Percentiles rank a stretch among this genome's conserved stretches.
These are phyloP conservation scores for Aphaenogaster floridana DNA, from an alignment of 1,140 invertebrate species.

Conservation along the genomic window DNA sequence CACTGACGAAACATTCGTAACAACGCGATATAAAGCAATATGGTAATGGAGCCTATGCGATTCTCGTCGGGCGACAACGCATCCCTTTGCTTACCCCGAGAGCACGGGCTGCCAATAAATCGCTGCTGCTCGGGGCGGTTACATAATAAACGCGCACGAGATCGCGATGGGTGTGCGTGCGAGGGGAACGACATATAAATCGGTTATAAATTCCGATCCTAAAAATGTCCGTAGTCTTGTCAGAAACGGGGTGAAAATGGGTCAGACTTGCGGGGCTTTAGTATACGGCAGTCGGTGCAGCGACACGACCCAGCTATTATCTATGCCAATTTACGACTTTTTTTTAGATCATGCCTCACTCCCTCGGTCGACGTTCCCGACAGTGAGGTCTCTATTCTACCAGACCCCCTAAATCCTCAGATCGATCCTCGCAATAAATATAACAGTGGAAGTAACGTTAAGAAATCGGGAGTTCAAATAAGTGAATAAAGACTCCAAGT, in stretches of 20 bases:
- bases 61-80: conserved; percentile 70
- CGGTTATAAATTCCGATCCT: conserved; percentile 81
- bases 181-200: conserved; percentile 51
- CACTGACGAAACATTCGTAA: conserved; percentile 54
- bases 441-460: conserved; percentile 25
- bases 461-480: not conserved
- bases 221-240: conserved; percentile 84
- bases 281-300: conserved; percentile 53
- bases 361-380: conserved; percentile 23
- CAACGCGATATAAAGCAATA: conserved; percentile 67
- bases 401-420: conserved; percentile 22
- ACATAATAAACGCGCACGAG: conserved; percentile 61
- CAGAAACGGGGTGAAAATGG: conserved; percentile 84
- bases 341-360: conserved; percentile 59
- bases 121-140: conserved; percentile 62
- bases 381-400: conserved; percentile 69
- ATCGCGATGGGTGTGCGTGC: conserved; percentile 49
- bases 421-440: conserved; percentile 71
- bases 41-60: conserved; percentile 71
- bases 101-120: conserved; percentile 70
- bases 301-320: conserved; percentile 68
- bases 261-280: conserved; percentile 51
- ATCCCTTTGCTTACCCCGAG: conserved; percentile 56
- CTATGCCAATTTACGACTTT: conserved; percentile 71
- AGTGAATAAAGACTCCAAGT: not conserved